Conservation (phyloP, 2,113 vertebrate genomes). For the Pelobates fuscus region DNA sequence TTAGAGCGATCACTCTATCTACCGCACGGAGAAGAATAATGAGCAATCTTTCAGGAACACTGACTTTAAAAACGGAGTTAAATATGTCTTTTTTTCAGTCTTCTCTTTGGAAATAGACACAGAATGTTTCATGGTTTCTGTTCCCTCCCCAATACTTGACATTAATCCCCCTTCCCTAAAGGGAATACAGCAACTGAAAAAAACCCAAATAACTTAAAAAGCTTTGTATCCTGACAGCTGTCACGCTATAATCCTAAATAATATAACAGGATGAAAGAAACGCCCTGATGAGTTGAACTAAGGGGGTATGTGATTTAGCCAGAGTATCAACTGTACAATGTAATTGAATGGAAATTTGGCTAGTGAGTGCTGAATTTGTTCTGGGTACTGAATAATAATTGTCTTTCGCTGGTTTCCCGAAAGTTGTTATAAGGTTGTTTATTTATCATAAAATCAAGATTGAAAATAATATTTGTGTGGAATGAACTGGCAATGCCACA, state of each 20-base stretch:
- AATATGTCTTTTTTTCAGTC: background rate
- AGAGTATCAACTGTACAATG: background rate
- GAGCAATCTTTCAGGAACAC: no score
- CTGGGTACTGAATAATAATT: background rate
- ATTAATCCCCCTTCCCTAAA: background rate
- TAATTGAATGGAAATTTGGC: background rate
- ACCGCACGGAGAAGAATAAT: no score
- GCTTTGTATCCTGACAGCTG: slow-evolving; percentile 18
- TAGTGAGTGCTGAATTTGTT: background rate
- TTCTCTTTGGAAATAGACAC: background rate
- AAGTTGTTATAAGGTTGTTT: no score
- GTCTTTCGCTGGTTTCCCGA: background rate
- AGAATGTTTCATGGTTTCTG: background rate
- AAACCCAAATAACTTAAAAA: background rate
- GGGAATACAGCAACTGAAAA: background rate
- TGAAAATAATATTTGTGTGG: no score
- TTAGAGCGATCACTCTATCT: no score
- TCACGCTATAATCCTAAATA: background rate
- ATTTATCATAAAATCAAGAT: no score
- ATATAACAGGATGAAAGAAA: background rate
- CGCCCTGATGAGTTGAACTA: background rate
- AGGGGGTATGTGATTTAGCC: background rate
- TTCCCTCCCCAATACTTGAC: background rate
- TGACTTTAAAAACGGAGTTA: no score
- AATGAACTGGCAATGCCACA: no score